Base-by-base conservation (phyloP, 2,113 vertebrate genomes). In the Calonectris borealis region DNA sequence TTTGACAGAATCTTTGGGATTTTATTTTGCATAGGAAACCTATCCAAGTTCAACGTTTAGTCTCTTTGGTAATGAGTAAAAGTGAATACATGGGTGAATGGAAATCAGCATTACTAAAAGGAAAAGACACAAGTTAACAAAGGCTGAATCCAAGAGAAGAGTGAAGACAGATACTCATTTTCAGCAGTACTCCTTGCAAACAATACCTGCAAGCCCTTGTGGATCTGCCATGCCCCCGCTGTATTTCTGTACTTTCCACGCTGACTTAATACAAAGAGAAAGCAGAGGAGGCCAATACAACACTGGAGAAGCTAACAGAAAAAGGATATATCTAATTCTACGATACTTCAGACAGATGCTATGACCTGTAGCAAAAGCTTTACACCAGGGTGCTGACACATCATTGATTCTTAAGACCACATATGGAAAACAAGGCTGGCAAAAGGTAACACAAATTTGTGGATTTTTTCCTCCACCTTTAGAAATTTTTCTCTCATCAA, bases 321-420 rank as follows among this genome's bases (percentile, higher is more conserved):
- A 89, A 95, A 87, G 66, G 64, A 89, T 95, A 40, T 92, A 94
- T 84, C 84, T 94, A 96, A 94, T 95, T 95, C 92, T 92, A 60
- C 6, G 14, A 29, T 94, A 96, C 91, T 96, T 95, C 85, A 95
- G 94, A 92, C 76, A 90, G 58, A 86, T 64, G 76, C 72, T 93
- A 84, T 94, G 79, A 97, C 96, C 95, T 86, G 91, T 93, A 97
- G 91, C 70, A 92, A 94, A 96, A 96, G 88, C 80, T 94, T 96
- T 97, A 89, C 91, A 97, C 86, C 73, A 83, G 88, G 79, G 54
- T 92, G 86, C 94, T 94, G 92, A 96, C 88, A 94, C 49, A 9
- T 81, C 93, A 96, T 94, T 90, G 96, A 96, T 97, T 96, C 80
- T 78, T 70, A 92, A 88, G 61, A 90, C 72, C 49, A 81, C 13